phyloP scores from a whole-genome alignment of 2,113 vertebrate genomes.

The Lophotis ruficrista region DNA sequence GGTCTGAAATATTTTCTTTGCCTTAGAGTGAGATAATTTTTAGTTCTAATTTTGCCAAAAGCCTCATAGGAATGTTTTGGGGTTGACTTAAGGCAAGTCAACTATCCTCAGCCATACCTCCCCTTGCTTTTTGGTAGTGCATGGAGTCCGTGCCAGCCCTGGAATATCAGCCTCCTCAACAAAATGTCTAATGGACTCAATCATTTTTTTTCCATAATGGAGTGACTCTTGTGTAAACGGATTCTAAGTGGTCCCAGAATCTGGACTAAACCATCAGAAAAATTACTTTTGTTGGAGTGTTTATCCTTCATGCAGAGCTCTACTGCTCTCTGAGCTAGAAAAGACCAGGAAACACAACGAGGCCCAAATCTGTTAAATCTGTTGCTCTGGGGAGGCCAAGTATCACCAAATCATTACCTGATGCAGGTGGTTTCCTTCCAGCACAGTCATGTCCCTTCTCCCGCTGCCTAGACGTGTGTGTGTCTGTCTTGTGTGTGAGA shows the following conservation, averaged over 20 bases:
- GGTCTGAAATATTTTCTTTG: not conserved
- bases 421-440: not conserved
- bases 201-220: not conserved
- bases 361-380: not conserved
- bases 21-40: not conserved
- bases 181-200: not conserved
- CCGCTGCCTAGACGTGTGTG: not conserved
- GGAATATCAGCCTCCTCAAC: not conserved
- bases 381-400: not conserved
- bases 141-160: rapidly evolving
- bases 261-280: not conserved
- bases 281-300: not conserved
- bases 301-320: not conserved
- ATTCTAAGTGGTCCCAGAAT: not conserved
- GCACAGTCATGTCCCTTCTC: not conserved
- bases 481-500: not conserved
- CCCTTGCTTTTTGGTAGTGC: not conserved
- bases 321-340: not conserved
- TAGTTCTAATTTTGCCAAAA: not conserved
- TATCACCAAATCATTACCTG: not conserved
- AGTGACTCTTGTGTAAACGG: not conserved
- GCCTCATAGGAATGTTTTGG: not conserved
- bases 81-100: not conserved
- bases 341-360: not conserved
- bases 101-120: not conserved